These are phyloP conservation scores for Smittia aterrima DNA, from an alignment of 2,888 invertebrate species.

Conservation along the genomic window DNA sequence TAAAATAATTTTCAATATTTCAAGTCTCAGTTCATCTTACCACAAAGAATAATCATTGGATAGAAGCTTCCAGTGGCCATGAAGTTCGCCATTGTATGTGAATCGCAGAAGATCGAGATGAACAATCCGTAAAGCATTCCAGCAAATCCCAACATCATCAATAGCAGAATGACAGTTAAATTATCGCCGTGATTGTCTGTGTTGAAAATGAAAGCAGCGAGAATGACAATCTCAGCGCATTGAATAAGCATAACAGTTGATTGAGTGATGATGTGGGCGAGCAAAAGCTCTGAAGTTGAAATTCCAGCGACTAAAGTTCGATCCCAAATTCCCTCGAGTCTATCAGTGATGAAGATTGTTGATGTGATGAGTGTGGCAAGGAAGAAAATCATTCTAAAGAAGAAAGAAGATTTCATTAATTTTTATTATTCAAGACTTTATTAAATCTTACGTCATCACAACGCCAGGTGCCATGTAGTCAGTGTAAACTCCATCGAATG, in stretches of 20 bases:
- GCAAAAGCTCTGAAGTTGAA: slow-evolving; percentile 72
- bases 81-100: slow-evolving; percentile 80
- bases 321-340: slow-evolving; percentile 83
- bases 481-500: slow-evolving; percentile 65
- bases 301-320: slow-evolving; percentile 81
- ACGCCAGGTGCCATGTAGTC: slow-evolving; percentile 83
- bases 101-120: slow-evolving; percentile 74
- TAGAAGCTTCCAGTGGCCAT: slow-evolving; percentile 85
- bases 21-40: slow-evolving; percentile 56
- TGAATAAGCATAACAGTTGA: slow-evolving; percentile 71
- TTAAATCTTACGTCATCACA: slow-evolving; percentile 66
- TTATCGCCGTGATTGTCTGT: slow-evolving; percentile 53
- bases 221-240: slow-evolving; percentile 56
- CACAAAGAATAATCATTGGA: slow-evolving; percentile 82
- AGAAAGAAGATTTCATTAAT: slow-evolving; percentile 17
- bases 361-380: slow-evolving; percentile 81
- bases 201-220: slow-evolving; percentile 53
- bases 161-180: slow-evolving; percentile 59
- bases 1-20: neutral
- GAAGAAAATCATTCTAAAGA: slow-evolving; percentile 76
- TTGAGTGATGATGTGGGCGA: slow-evolving; percentile 77
- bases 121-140: slow-evolving; percentile 86
- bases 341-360: slow-evolving; percentile 75
- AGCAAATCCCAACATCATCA: slow-evolving; percentile 71
- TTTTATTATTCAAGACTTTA: neutral